Conservation (phyloP, 2,113 vertebrate genomes). For the Phycodurus eques region DNA sequence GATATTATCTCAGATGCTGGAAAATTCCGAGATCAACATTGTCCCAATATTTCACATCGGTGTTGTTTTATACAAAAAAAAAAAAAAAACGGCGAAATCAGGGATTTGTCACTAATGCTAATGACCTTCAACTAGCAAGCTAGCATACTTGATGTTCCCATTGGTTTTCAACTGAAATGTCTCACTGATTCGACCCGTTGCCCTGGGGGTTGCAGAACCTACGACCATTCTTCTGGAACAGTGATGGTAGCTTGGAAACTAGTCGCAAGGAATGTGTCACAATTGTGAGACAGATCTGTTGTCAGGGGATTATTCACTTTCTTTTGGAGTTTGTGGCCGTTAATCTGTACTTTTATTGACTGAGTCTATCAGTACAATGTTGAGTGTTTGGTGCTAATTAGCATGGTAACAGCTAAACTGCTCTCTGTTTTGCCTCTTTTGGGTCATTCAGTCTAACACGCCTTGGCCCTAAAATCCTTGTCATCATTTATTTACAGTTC, state of each 20-base stretch:
- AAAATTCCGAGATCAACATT: background rate
- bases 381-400: background rate
- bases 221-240: background rate
- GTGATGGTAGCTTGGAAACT: background rate
- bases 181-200: background rate
- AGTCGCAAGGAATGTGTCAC: background rate
- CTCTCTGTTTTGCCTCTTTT: too few species aligned
- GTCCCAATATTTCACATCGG: background rate
- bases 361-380: background rate
- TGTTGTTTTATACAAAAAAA: background rate
- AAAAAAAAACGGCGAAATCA: background rate
- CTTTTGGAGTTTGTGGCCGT: background rate
- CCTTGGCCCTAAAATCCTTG: background rate
- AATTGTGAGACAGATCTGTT: background rate
- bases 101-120: background rate
- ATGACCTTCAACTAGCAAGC: background rate
- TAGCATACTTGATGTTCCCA: background rate
- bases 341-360: background rate
- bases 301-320: background rate
- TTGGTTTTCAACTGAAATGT: background rate
- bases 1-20: too few species aligned
- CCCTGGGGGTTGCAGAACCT: background rate
- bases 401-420: background rate
- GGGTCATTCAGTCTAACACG: background rate
- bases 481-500: slow-evolving; percentile 4